phyloP scores from a whole-genome alignment of 1,140 invertebrate species.

The Grapholita molesta region DNA sequence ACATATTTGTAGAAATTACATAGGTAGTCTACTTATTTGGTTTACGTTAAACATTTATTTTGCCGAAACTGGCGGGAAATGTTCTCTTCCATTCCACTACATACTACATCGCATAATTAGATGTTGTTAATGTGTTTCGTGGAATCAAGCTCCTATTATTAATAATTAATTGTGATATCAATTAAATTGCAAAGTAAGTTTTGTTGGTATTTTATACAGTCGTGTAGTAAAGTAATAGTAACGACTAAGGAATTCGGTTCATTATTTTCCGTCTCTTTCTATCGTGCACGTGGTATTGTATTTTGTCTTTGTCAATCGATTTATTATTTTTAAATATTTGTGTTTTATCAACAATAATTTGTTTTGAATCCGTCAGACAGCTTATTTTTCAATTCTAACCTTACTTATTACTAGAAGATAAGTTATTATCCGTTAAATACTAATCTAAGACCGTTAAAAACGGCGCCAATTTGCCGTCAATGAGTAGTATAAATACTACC shows the following conservation, averaged over 20 bases:
- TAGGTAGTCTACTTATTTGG: neutral
- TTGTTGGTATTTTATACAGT: neutral
- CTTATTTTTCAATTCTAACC: neutral
- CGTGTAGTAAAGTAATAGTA: constrained; percentile 7
- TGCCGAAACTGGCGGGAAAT: constrained; percentile 63
- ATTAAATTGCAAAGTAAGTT: neutral
- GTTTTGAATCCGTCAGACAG: neutral
- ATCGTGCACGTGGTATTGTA: constrained; percentile 25
- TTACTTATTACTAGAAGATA: neutral
- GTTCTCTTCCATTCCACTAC: constrained; percentile 8
- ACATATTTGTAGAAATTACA: neutral
- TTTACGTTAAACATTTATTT: neutral
- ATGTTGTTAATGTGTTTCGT: neutral
- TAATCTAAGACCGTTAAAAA: constrained; percentile 30
- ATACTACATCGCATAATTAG: neutral
- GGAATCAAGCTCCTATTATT: neutral
- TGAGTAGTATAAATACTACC: constrained; percentile 31
- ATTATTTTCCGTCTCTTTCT: constrained; percentile 48
- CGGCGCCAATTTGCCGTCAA: constrained; percentile 53
- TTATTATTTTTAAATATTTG: constrained; percentile 21
- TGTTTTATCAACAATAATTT: constrained; percentile 14
- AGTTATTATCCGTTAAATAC: neutral
- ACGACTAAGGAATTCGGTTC: constrained; percentile 37
- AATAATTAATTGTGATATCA: neutral
- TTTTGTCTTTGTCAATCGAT: constrained; percentile 30